phyloP scores from a whole-genome alignment of 2,797 vertebrate genomes.

The Squalus acanthias region DNA sequence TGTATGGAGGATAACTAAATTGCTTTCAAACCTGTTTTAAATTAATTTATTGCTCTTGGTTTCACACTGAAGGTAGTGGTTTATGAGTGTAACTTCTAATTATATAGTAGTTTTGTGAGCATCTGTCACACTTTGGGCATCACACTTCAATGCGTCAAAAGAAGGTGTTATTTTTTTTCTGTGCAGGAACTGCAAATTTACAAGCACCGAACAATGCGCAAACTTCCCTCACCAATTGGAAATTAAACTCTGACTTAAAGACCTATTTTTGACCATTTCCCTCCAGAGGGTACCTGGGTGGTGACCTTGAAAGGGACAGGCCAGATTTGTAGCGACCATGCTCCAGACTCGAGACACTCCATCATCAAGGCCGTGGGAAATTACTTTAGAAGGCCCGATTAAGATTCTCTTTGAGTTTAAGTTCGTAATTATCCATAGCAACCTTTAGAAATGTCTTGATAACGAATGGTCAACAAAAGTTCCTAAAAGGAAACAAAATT shows the following conservation, averaged over 20 bases:
- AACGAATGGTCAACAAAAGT: background rate
- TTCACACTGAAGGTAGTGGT: background rate
- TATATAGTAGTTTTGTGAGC: background rate
- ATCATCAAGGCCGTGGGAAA: background rate
- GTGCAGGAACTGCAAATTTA: background rate
- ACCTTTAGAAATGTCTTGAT: background rate
- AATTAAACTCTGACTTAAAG: background rate
- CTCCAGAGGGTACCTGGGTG: background rate
- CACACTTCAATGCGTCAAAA: background rate
- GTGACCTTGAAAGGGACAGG: background rate
- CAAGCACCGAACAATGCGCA: background rate
- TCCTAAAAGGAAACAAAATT: background rate
- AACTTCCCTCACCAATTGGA: background rate
- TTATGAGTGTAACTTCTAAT: background rate
- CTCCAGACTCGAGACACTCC: background rate
- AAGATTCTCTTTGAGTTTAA: background rate
- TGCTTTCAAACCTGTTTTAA: background rate
- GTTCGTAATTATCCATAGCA: background rate
- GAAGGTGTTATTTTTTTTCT: background rate
- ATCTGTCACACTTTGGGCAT: background rate
- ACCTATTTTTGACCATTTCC: background rate
- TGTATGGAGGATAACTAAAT: background rate
- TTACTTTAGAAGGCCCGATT: background rate
- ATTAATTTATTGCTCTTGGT: background rate
- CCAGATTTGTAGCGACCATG: background rate